Evolutionary conservation across 1,140 invertebrate species (phyloP).

Genomic region (Linepithema humile): DNA sequence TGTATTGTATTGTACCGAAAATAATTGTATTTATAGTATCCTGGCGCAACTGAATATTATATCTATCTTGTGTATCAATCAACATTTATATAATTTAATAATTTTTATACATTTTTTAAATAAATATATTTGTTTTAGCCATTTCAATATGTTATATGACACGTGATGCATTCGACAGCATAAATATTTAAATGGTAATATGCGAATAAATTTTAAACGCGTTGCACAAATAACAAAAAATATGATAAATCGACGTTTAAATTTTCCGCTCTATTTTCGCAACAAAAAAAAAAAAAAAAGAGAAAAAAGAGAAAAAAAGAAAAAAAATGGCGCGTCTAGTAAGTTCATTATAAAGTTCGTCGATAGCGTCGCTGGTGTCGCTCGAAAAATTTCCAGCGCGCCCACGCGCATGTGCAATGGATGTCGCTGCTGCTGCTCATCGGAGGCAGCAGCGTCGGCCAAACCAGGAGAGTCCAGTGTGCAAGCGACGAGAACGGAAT

Average conservation of each 20-base stretch:
- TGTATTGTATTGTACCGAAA: constrained; percentile 22
- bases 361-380: background rate
- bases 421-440: constrained; percentile 9
- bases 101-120: constrained; percentile 77
- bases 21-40: constrained; percentile 13
- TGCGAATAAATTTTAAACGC: background rate
- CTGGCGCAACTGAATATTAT: background rate
- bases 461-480: constrained; percentile 63
- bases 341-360: background rate
- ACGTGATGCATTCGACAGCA: background rate
- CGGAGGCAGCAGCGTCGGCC: constrained; percentile 59
- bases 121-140: constrained; percentile 73
- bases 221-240: background rate
- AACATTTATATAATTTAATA: constrained; percentile 65
- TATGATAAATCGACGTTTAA: background rate
- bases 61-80: constrained; percentile 11
- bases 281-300: too few species aligned
- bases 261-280: too few species aligned
- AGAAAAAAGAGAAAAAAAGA: background rate
- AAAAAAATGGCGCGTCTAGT: background rate
- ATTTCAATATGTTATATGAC: constrained; percentile 27
- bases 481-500: constrained; percentile 59
- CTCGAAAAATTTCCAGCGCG: background rate
- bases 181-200: background rate
- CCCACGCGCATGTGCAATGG: background rate